These are phyloP conservation scores for Crossoptilon crossoptilon DNA, from an alignment of 2,797 vertebrate species.

Conservation along the genomic window DNA sequence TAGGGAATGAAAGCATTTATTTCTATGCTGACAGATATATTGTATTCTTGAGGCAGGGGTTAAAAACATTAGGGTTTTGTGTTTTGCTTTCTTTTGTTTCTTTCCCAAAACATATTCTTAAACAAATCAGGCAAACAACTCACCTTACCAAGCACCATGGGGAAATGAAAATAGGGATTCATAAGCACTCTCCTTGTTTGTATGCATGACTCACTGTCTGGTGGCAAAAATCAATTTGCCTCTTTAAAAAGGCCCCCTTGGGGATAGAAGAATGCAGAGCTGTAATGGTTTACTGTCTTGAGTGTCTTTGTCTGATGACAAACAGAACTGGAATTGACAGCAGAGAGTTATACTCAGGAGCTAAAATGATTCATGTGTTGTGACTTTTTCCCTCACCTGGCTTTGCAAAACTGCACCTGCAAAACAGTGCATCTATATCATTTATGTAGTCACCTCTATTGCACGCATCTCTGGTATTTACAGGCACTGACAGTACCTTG, in stretches of 20 bases:
- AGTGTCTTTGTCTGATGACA: constrained; percentile 68
- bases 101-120: constrained; percentile 59
- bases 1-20: constrained; percentile 21
- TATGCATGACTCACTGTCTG: constrained; percentile 58
- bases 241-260: constrained; percentile 60
- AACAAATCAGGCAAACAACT: constrained; percentile 63
- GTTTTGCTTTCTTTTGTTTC: constrained; percentile 45
- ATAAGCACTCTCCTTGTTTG: constrained; percentile 64
- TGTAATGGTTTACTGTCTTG: constrained; percentile 69
- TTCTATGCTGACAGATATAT: constrained; percentile 20
- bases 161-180: constrained; percentile 64
- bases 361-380: constrained; percentile 63
- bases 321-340: constrained; percentile 72
- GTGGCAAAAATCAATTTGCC: constrained; percentile 73
- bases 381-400: constrained; percentile 48
- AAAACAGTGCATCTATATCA: not conserved
- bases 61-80: constrained; percentile 57
- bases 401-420: constrained; percentile 56
- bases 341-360: constrained; percentile 38
- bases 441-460: not conserved
- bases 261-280: constrained; percentile 47
- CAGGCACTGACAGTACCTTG: not conserved
- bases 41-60: constrained; percentile 50
- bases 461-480: not conserved
- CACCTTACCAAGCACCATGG: constrained; percentile 46